phyloP scores from a whole-genome alignment of 2,888 invertebrate species.

The Dicranocentrus wangi region DNA sequence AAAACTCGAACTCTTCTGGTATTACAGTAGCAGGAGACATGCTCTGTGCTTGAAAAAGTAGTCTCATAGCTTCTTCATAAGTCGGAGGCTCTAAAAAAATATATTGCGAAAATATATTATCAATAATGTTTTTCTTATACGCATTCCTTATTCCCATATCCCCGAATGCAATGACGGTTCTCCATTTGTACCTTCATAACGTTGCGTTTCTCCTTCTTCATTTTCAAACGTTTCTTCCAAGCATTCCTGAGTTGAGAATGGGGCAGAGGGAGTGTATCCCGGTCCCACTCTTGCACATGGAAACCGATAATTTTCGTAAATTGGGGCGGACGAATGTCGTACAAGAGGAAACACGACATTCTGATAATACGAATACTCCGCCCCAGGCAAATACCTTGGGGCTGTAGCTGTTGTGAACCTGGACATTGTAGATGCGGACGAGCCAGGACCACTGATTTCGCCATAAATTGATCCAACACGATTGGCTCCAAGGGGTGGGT shows the following conservation, averaged over 20 bases:
- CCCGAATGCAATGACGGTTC: no score
- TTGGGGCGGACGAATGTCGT: constrained; percentile 57
- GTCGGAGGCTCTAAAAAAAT: constrained; percentile 47
- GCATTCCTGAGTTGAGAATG: constrained; percentile 42
- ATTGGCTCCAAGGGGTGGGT: constrained; percentile 45
- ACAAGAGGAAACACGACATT: constrained; percentile 61
- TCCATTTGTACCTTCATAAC: constrained; percentile 59
- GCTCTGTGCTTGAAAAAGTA: constrained; percentile 32
- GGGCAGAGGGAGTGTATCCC: constrained; percentile 19
- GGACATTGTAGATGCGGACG: constrained; percentile 42
- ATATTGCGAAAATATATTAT: background rate
- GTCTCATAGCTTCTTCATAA: constrained; percentile 61
- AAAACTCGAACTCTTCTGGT: constrained; percentile 44
- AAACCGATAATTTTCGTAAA: constrained; percentile 61
- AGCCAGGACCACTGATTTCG: constrained; percentile 43
- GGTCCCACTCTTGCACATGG: constrained; percentile 1
- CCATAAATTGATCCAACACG: constrained; percentile 55
- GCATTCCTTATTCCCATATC: no score
- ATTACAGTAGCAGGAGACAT: constrained; percentile 44
- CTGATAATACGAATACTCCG: constrained; percentile 57
- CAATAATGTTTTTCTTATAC: background rate
- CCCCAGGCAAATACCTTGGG: constrained; percentile 34
- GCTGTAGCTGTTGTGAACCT: constrained; percentile 43
- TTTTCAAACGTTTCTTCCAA: constrained; percentile 48
- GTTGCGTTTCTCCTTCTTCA: constrained; percentile 39